phyloP scores from a whole-genome alignment of 92 coral and sea anemone species.

The Plumapathes pennacea region DNA sequence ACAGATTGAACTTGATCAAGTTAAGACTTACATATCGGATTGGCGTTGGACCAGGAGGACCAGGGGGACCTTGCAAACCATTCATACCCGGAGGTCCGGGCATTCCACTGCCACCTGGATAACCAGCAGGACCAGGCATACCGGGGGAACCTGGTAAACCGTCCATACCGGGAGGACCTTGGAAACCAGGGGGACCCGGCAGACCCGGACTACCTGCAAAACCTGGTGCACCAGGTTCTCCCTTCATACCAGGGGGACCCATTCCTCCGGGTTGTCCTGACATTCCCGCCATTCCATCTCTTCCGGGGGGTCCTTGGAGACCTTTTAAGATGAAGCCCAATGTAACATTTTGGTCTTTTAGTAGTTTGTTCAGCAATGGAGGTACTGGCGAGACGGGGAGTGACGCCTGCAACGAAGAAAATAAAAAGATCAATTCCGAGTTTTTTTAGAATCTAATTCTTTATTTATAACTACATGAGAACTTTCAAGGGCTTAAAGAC shows the following conservation, averaged over 20 bases:
- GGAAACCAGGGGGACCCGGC: constrained; percentile 94
- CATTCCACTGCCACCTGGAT: constrained; percentile 99
- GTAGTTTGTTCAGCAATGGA: constrained; percentile 94
- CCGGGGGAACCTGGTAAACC: constrained; percentile 99
- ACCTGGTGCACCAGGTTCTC: constrained; percentile 95
- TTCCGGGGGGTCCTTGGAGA: constrained; percentile 99
- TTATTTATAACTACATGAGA: no score
- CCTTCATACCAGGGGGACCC: constrained; percentile 93
- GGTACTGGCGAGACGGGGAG: constrained; percentile 97
- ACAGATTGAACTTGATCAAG: no score
- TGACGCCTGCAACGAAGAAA: constrained; percentile 70
- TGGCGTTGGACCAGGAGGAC: constrained; percentile 96
- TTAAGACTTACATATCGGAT: constrained; percentile 99
- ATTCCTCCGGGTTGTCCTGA: constrained; percentile 94
- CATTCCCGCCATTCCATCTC: constrained; percentile 95
- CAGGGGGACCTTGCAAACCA: constrained; percentile 92
- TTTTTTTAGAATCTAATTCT: no score
- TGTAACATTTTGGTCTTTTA: constrained; percentile 99
- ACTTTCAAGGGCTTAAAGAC: no score
- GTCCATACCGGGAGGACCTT: constrained; percentile 98
- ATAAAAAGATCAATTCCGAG: neutral
- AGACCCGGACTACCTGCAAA: constrained; percentile 94
- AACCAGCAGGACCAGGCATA: constrained; percentile 96
- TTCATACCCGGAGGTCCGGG: constrained; percentile 93
- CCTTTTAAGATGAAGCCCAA: constrained; percentile 99